Conservation (phyloP, 2,113 vertebrate species). For the Pluvianellus socialis region DNA sequence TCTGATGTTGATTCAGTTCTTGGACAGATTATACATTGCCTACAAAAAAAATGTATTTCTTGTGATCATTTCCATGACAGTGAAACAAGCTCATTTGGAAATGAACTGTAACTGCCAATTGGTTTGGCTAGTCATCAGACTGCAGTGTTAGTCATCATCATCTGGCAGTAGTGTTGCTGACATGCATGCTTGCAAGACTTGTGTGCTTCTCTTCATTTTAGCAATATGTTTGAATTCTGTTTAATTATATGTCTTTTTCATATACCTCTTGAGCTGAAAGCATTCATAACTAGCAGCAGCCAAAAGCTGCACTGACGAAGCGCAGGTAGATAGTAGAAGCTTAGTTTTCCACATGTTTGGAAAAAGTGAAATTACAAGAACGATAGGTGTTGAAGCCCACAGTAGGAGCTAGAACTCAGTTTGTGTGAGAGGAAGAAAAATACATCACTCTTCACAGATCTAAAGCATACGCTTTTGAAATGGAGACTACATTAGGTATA, state of each 20-base stretch:
- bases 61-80: not conserved
- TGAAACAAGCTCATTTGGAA: not conserved
- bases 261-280: not conserved
- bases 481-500: not conserved
- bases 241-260: not conserved
- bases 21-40: not conserved
- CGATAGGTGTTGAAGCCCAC: not conserved
- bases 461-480: not conserved
- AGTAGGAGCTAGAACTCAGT: not conserved
- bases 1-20: conserved; percentile 21
- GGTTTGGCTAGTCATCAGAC: not conserved
- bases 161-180: not conserved
- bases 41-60: not conserved
- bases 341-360: not conserved
- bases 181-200: not conserved
- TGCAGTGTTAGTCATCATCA: conserved; percentile 23
- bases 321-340: not conserved
- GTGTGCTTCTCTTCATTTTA: not conserved
- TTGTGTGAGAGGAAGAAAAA: not conserved
- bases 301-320: not conserved
- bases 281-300: not conserved
- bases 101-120: not conserved
- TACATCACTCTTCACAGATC: not conserved
- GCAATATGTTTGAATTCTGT: not conserved
- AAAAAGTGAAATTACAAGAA: not conserved